Conservation (phyloP, 2,113 vertebrate species). For the Mus spicilegus region DNA sequence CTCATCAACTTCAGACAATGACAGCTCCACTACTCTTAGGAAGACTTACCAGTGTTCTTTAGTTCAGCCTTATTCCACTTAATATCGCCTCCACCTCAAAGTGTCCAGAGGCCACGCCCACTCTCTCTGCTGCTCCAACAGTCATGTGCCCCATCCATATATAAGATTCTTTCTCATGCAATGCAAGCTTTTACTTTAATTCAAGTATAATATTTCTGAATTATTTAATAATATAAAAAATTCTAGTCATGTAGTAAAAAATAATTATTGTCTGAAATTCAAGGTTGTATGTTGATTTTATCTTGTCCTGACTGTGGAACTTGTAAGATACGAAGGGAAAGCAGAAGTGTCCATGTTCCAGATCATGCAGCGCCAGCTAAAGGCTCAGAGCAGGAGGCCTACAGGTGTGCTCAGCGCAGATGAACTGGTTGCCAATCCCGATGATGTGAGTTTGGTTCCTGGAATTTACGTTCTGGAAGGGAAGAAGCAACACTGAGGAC, state of each 20-base stretch:
- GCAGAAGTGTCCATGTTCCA: not conserved
- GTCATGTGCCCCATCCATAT: too few relatives aligned
- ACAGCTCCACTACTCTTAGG: not conserved
- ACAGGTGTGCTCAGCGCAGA: not conserved
- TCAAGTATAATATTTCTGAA: not conserved
- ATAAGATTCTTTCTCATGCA: not conserved
- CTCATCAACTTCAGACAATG: too few relatives aligned
- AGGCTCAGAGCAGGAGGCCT: not conserved
- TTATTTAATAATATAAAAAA: not conserved
- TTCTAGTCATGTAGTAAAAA: not conserved
- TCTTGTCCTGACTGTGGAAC: not conserved
- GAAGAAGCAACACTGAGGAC: not conserved
- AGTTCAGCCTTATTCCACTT: too few relatives aligned
- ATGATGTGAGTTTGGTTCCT: not conserved
- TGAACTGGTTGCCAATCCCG: too few relatives aligned
- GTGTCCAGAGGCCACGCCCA: not conserved
- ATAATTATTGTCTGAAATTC: not conserved
- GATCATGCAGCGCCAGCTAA: too few relatives aligned
- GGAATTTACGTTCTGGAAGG: not conserved
- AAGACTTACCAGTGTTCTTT: fast-evolving
- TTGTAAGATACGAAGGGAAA: not conserved
- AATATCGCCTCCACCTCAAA: not conserved
- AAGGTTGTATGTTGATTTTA: not conserved
- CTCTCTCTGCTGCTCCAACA: not conserved
- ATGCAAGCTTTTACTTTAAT: not conserved